Conservation (phyloP, 2,113 vertebrate species). For the Felis catus region F.catus_Fca126_mat1.0 CM031427.1:36291501-36292000, state of each 20-base stretch:
- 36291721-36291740: neutral
- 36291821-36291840: constrained; percentile 11
- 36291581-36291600: neutral
- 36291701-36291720: neutral
- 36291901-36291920: neutral
- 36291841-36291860: neutral
- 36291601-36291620: neutral
- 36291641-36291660: neutral
- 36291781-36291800: neutral
- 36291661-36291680: neutral
- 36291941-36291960: neutral
- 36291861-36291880: neutral
- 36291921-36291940: neutral
- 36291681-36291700: neutral
- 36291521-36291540: neutral
- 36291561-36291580: neutral
- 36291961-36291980: neutral
- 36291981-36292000: neutral
- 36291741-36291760: neutral
- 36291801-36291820: neutral
- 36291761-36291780: neutral
- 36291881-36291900: neutral
- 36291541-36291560: neutral
- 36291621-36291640: neutral
- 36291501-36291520: neutral